These are phyloP conservation scores for Oncopeltus fasciatus DNA, from an alignment of 1,140 invertebrate genomes.

Conservation along the genomic window DNA sequence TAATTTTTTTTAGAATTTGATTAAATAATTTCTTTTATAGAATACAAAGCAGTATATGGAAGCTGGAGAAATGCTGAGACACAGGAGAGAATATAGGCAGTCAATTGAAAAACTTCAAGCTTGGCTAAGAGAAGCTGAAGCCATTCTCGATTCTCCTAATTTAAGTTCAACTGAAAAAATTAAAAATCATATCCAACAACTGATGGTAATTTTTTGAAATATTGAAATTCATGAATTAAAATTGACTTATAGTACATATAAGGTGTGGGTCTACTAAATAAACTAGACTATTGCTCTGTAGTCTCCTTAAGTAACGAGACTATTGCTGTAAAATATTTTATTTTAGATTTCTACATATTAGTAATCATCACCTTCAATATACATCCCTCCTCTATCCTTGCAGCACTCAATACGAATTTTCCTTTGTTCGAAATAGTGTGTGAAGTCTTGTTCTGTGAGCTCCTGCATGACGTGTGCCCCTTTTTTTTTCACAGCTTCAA, in stretches of 20 bases:
- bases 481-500: too few relatives aligned
- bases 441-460: too few relatives aligned
- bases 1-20: background rate
- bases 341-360: too few relatives aligned
- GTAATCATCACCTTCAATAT: too few relatives aligned
- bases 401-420: too few relatives aligned
- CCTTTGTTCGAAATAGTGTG: too few relatives aligned
- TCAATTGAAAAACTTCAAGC: slow-evolving; percentile 59
- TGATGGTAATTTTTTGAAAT: slow-evolving; percentile 50
- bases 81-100: slow-evolving; percentile 60
- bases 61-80: slow-evolving; percentile 69
- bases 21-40: slow-evolving; percentile 22
- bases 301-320: too few relatives aligned
- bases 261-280: background rate
- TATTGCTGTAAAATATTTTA: too few relatives aligned
- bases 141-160: slow-evolving; percentile 44
- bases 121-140: slow-evolving; percentile 68
- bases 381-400: too few relatives aligned
- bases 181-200: slow-evolving; percentile 58
- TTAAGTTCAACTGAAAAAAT: slow-evolving; percentile 60
- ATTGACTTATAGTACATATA: too few relatives aligned
- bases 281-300: too few relatives aligned
- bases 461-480: too few relatives aligned
- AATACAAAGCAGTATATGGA: slow-evolving; percentile 73
- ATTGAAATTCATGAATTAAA: background rate